Percentiles rank a stretch among this genome's conserved stretches.
Evolutionary conservation across 30 jellyfish, hydroid and myxozoan species (phyloP).

Genomic region (Sanderia malayensis): DNA sequence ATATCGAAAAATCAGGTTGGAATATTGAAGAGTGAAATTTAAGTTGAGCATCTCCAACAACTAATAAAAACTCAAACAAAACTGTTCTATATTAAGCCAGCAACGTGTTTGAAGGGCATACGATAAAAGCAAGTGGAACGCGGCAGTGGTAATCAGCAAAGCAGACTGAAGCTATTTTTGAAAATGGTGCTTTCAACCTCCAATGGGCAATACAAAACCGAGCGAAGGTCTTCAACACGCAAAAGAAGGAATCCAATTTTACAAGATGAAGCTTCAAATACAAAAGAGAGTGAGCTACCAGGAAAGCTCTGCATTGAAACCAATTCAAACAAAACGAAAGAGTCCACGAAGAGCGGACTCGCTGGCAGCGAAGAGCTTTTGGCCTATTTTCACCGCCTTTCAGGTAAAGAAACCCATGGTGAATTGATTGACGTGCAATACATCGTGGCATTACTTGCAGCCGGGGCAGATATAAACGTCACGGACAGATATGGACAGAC

Average conservation of each 20-base stretch:
- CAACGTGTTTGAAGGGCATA: no score
- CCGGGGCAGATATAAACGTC: conserved; percentile 67
- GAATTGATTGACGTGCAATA: conserved; percentile 26
- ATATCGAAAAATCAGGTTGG: no score
- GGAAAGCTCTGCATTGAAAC: conserved; percentile 23
- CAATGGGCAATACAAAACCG: not conserved
- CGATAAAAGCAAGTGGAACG: no score
- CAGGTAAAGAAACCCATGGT: conserved; percentile 12
- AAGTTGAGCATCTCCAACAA: no score
- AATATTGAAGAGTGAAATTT: no score
- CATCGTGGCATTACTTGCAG: conserved; percentile 28
- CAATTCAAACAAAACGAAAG: not conserved
- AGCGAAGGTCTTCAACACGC: conserved; percentile 3
- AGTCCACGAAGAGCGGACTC: not conserved
- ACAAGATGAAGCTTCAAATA: conserved; percentile 5
- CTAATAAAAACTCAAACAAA: no score
- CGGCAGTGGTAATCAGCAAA: no score
- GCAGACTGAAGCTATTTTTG: no score
- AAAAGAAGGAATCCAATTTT: conserved; percentile 35
- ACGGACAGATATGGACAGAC: conserved; percentile 67
- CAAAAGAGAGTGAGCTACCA: conserved; percentile 6
- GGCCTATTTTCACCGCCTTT: conserved; percentile 20
- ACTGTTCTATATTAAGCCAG: no score
- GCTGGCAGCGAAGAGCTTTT: conserved; percentile 58
- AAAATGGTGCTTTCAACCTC: no score